These are phyloP conservation scores for Nothura maculosa DNA, from an alignment of 2,797 vertebrate genomes.

Conservation along the genomic window DNA sequence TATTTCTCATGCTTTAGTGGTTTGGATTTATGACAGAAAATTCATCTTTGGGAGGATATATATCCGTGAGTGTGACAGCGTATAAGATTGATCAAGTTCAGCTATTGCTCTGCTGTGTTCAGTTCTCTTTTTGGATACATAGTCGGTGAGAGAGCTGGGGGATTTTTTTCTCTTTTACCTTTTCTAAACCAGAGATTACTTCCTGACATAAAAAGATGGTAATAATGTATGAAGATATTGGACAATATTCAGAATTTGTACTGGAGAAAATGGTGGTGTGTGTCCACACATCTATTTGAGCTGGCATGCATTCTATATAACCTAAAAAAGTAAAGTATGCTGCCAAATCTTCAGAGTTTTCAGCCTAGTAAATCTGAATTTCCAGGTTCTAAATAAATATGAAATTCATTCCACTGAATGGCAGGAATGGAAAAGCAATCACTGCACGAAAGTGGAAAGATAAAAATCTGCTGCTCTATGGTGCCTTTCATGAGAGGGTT, in stretches of 20 bases:
- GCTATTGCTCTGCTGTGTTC: constrained; percentile 46
- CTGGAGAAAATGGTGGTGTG: not conserved
- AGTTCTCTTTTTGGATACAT: constrained; percentile 7
- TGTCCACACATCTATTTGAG: not conserved
- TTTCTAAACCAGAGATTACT: constrained; percentile 13
- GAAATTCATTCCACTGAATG: constrained; percentile 51
- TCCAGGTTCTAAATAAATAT: constrained; percentile 44
- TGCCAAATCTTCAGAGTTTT: not conserved
- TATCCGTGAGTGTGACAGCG: constrained; percentile 27
- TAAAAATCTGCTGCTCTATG: constrained; percentile 32
- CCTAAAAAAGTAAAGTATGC: not conserved
- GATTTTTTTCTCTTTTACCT: not conserved
- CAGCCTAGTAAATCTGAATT: constrained; percentile 23
- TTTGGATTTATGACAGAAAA: constrained; percentile 57
- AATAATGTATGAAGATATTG: constrained; percentile 8
- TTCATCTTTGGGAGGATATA: constrained; percentile 49
- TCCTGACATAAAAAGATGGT: constrained; percentile 17
- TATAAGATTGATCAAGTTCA: constrained; percentile 58
- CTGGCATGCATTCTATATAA: not conserved
- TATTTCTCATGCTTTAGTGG: constrained; percentile 39
- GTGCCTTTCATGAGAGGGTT: constrained; percentile 26
- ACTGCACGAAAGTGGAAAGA: constrained; percentile 39
- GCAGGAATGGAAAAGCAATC: constrained; percentile 52
- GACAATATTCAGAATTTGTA: not conserved
- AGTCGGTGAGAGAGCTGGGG: not conserved